phyloP scores from a whole-genome alignment of 2,113 vertebrate genomes.

The Baryphthengus martii region DNA sequence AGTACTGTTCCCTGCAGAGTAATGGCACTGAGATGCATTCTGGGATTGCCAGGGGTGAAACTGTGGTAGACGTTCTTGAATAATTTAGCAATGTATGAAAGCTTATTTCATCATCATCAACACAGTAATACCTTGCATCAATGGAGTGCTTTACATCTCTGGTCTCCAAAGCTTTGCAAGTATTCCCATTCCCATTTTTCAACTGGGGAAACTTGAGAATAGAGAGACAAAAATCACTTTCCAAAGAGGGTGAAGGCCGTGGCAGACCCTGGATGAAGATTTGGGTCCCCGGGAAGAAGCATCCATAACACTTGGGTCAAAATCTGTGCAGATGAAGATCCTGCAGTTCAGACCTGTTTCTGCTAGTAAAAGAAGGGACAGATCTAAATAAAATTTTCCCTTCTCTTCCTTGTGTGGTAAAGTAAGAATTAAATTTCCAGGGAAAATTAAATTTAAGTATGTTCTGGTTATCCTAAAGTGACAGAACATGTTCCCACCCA shows the following conservation, averaged over 20 bases:
- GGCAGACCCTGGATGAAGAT: not conserved
- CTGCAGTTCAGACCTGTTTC: not conserved
- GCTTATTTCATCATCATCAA: constrained; percentile 65
- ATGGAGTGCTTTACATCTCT: not conserved
- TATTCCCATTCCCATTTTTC: not conserved
- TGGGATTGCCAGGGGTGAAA: constrained; percentile 66
- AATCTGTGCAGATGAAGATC: not conserved
- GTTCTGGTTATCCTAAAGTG: not conserved
- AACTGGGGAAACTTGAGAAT: not conserved
- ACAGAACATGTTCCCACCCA: not conserved
- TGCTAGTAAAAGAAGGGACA: not conserved
- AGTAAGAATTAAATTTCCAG: not conserved
- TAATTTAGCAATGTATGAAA: constrained; percentile 64
- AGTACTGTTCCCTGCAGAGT: constrained; percentile 55
- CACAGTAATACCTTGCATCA: constrained; percentile 50
- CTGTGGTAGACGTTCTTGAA: constrained; percentile 44
- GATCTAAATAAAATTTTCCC: not conserved
- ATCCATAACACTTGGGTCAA: not conserved
- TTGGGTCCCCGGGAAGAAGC: not conserved
- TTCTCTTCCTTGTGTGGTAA: not conserved
- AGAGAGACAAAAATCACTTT: not conserved
- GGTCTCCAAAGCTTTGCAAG: constrained; percentile 4
- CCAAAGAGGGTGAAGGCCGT: not conserved
- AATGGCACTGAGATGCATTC: constrained; percentile 63
- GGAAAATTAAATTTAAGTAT: not conserved